Evolutionary conservation across 1,140 invertebrate genomes (phyloP).

Genomic region (Diachasmimorpha longicaudata): DNA sequence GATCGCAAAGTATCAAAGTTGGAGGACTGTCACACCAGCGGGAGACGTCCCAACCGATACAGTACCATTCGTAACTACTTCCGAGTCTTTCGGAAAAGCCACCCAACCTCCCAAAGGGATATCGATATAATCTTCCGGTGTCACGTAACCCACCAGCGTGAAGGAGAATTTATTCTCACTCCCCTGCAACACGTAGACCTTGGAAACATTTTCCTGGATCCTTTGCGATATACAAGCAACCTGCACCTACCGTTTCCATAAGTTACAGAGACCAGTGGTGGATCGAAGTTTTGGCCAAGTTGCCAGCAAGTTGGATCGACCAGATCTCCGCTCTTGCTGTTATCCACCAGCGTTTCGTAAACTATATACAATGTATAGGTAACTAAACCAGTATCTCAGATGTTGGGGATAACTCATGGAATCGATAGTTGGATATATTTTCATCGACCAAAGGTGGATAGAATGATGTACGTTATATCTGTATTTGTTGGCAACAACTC

Average conservation of each 20-base stretch:
- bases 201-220: not conserved
- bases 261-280: not conserved
- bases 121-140: constrained; percentile 6
- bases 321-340: not conserved
- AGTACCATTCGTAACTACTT: not conserved
- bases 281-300: constrained; percentile 4
- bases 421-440: not conserved
- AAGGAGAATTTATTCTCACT: not conserved
- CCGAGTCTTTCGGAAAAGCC: not conserved
- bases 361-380: not conserved
- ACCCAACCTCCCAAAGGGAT: not conserved
- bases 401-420: not conserved
- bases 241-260: not conserved
- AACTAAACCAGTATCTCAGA: not conserved
- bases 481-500: not conserved
- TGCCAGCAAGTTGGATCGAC: not conserved
- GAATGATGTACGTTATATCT: not conserved
- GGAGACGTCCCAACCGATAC: not conserved
- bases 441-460: not conserved
- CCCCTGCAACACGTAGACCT: constrained; percentile 1
- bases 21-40: not conserved
- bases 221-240: not conserved
- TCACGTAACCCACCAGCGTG: not conserved
- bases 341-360: not conserved
- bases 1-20: not conserved